Base-by-base conservation (phyloP, 2,888 invertebrate species). In the Trissolcus japonicus region DNA sequence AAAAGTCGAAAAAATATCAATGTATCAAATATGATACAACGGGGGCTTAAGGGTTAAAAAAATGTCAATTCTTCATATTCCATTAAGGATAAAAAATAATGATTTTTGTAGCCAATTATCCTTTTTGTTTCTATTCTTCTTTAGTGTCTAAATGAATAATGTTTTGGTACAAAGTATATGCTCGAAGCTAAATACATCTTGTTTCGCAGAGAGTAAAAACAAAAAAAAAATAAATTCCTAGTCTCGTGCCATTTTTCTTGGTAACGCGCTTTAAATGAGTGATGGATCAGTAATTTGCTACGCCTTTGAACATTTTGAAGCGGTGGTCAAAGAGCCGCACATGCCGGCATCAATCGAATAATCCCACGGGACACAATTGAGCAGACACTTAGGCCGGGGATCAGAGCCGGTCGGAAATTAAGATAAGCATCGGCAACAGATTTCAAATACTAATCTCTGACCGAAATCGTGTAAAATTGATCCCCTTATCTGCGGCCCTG, bases 371-470 rank as follows among this genome's bases (percentile, higher is more conserved):
- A 71, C 59, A 62, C 46, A 46, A 17, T 21, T 43, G 46, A 74
- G 67, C 48, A 60, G 46, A 53, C 66, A 19, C 40, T 57, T 41
- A 16, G 48, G 60, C 55, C 48, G 71, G 68, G 71, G 67, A 65
- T 59, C 61, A 46, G 74, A 63, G 54, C 71, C 78, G 76, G 76
- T 76, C 56, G 72, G 77, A 74, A 71, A 76, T 71, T 76, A 77
- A 77, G 77, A 77, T 77, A 77, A 77, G 63, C 73, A 77, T 77
- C 77, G 43, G 60, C 63, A 63, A 21, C 65, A 53, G 73, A 78
- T 74, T 74, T 41, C 57, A 73, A 78, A 74, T 72, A 76, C 69
- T 76, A 76, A 77, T 72, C 67, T 72, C 60, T 19, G 17, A 14
- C 41, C 53, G 54, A 55, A 54, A 77, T 73, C 72, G 73, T 63